Percentiles rank a stretch among this genome's conserved stretches.
These are phyloP conservation scores for Hoplias malabaricus DNA, from an alignment of 2,113 vertebrate genomes.

Conservation along the genomic window DNA sequence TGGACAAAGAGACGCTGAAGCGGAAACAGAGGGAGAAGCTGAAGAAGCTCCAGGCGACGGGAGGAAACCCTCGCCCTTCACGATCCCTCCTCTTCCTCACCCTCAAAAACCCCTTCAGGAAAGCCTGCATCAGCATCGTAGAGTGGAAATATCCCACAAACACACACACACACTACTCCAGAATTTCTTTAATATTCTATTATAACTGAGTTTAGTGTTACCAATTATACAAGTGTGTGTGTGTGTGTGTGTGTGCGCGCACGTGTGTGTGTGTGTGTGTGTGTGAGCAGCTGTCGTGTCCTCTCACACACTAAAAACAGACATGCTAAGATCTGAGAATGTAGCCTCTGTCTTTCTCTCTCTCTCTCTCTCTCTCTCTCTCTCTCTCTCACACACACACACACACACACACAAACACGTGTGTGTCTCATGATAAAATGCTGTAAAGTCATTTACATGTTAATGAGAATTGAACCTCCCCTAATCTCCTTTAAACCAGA, in stretches of 20 bases:
- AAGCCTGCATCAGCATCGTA: conserved; percentile 84
- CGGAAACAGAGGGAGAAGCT: conserved; percentile 75
- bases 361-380: conserved; percentile 26
- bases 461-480: too few species aligned
- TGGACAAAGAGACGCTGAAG: conserved; percentile 69
- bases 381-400: conserved; percentile 19
- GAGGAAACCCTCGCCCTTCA: conserved; percentile 74
- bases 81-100: conserved; percentile 82
- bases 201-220: too few species aligned
- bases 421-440: too few species aligned
- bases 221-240: background rate
- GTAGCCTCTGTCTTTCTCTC: conserved; percentile 11
- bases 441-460: too few species aligned
- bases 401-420: background rate
- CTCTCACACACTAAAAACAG: conserved; percentile 48
- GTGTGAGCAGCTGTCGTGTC: conserved; percentile 43
- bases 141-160: conserved; percentile 88
- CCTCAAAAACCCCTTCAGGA: conserved; percentile 80
- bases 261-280: background rate
- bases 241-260: conserved; percentile 3
- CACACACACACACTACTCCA: background rate
- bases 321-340: conserved; percentile 49
- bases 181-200: background rate
- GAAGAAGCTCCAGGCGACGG: conserved; percentile 76
- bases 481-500: too few species aligned